Conservation (phyloP, 2,888 invertebrate genomes). For the Rotaria macrura region DNA sequence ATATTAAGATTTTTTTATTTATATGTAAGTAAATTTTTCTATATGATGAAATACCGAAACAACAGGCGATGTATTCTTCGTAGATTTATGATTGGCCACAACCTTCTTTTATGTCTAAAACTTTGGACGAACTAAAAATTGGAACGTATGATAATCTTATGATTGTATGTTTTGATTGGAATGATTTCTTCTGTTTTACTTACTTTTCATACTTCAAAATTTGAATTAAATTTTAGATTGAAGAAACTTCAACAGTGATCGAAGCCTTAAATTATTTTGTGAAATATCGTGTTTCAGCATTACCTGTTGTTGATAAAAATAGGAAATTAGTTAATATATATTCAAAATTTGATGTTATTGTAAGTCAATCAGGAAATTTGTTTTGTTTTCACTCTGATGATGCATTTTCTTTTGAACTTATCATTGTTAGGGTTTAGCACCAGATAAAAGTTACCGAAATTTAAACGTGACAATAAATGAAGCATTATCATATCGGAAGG, state of each 20-base stretch:
- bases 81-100: constrained; percentile 48
- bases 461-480: constrained; percentile 80
- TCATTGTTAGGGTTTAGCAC: constrained; percentile 73
- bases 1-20: constrained; percentile 92
- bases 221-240: not conserved
- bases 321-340: constrained; percentile 88
- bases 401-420: not conserved
- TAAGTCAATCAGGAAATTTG: constrained; percentile 55
- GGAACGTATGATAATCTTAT: constrained; percentile 48
- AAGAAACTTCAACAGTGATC: constrained; percentile 71
- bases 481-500: constrained; percentile 80
- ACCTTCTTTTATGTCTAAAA: constrained; percentile 47
- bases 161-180: not conserved
- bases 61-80: no score
- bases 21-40: constrained; percentile 65
- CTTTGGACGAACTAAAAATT: constrained; percentile 48
- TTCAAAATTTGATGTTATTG: constrained; percentile 97
- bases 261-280: constrained; percentile 87
- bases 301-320: constrained; percentile 77
- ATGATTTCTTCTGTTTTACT: no score
- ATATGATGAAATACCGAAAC: no score
- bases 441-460: constrained; percentile 93
- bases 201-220: no score
- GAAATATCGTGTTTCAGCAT: constrained; percentile 80
- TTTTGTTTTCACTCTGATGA: not conserved